Conservation (phyloP, 2,888 invertebrate species). For the Onthophagus sagittarius region DNA sequence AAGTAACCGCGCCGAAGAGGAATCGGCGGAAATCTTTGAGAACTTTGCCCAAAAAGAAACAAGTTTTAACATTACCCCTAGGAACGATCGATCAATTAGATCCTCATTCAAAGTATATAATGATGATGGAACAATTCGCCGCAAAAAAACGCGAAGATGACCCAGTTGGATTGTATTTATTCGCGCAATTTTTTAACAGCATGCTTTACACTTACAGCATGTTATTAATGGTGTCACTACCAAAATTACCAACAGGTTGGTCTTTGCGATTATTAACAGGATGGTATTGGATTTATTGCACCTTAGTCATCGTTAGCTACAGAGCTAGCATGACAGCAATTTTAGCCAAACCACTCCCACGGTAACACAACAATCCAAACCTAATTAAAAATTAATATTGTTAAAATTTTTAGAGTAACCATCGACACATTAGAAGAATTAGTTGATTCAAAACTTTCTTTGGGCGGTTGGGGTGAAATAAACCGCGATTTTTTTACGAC, state of each 20-base stretch:
- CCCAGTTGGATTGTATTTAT: conserved; percentile 60
- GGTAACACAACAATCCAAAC: conserved; percentile 45
- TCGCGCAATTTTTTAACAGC: conserved; percentile 69
- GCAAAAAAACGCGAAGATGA: conserved; percentile 37
- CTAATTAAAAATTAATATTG: not conserved
- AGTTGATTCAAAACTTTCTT: conserved; percentile 60
- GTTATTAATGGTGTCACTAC: conserved; percentile 73
- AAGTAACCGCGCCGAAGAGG: conserved; percentile 36
- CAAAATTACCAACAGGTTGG: conserved; percentile 75
- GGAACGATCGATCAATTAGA: conserved; percentile 34
- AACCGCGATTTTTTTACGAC: conserved; percentile 66
- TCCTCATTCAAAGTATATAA: conserved; percentile 37
- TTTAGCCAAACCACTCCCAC: conserved; percentile 71
- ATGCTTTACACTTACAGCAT: conserved; percentile 78
- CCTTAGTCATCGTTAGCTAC: conserved; percentile 74
- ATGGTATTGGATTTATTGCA: conserved; percentile 85
- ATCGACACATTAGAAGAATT: conserved; percentile 73
- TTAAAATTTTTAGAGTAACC: conserved; percentile 59
- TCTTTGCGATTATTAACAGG: conserved; percentile 76
- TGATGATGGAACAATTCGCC: conserved; percentile 40
- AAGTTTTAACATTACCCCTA: conserved; percentile 34
- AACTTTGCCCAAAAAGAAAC: conserved; percentile 28
- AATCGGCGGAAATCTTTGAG: conserved; percentile 3
- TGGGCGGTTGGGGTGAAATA: conserved; percentile 71
- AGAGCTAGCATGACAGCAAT: conserved; percentile 83